Evolutionary conservation across 1,140 invertebrate species (phyloP).

Genomic region (Drosophila jambulina): DNA sequence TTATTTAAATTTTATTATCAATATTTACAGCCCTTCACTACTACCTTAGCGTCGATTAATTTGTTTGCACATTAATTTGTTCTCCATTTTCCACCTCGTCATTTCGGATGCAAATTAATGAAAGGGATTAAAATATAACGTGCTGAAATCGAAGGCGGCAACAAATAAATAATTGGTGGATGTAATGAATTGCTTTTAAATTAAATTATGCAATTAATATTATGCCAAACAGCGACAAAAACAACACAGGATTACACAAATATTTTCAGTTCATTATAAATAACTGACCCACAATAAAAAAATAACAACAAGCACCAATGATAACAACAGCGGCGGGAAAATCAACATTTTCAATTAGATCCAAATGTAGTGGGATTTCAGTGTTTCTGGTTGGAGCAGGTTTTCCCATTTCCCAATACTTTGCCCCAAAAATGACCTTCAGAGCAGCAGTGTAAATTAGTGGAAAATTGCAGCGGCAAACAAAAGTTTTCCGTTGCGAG

Average conservation of each 20-base stretch:
- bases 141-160: conserved; percentile 21
- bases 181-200: conserved; percentile 48
- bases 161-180: background rate
- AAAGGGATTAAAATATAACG: conserved; percentile 48
- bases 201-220: conserved; percentile 53
- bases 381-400: background rate
- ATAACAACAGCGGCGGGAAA: background rate
- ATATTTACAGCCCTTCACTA: background rate
- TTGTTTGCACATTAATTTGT: conserved; percentile 3
- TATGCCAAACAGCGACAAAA: conserved; percentile 31
- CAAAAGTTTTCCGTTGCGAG: conserved; percentile 1
- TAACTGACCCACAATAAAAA: background rate
- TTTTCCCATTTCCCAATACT: conserved; percentile 8
- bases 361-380: background rate
- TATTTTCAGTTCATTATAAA: conserved; percentile 53
- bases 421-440: conserved; percentile 32
- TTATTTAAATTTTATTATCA: background rate
- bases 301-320: background rate
- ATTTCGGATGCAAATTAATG: conserved; percentile 39
- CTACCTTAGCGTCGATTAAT: background rate
- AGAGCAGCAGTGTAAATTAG: conserved; percentile 1
- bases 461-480: conserved; percentile 15
- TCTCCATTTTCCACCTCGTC: background rate
- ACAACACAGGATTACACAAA: conserved; percentile 45
- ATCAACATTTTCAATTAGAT: conserved; percentile 33